Evolutionary conservation across 2,888 invertebrate genomes (phyloP), one percentile per base, ranked within the genome.

Genomic region (Conops quadrifasciatus): DNA sequence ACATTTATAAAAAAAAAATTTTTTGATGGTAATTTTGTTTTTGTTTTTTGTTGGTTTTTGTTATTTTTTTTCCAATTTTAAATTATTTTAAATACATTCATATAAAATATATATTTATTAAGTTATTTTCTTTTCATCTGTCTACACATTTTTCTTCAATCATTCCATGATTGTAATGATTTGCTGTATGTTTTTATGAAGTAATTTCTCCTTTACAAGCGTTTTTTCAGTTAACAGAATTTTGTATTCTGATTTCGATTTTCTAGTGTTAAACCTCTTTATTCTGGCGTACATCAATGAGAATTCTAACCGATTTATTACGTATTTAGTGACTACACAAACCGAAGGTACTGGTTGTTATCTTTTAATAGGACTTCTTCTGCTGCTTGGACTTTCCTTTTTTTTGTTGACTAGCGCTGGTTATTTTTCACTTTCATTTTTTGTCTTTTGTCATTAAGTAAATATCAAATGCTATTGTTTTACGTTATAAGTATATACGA

Each of bases 71-170:
- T 60, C 70, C 13, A 30, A 65, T 19, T 65, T 62, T 71, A 62
- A 62, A 65, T 58, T 56, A 65, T 68, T 69, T 43, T 60, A 71
- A 49, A 67, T 67, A 73, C 49, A 69, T 65, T 19, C 36, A 71
- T 72, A 67, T 58, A 63, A 73, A 60, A 73, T 71, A 68, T 59
- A 72, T 64, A 71, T 72, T 72, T 72, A 53, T 66, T 70, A 28
- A 9, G 5, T 60, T 53, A 28, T 62, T 67, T 49, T 36, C 49
- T 28, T 69, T 60, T 45, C 19, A 21, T 1, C n/a, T 70, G 30
- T 19, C 56, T 47, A 56, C 56, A 63, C 56, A 67, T 70, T 21
- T 56, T 60, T 62, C 43, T 60, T 67, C 16, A 67, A 51, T 56
- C 58, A 67, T 53, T 49, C 16, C 15, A 47, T 30, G 11, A 28